Conservation (phyloP, 1,140 invertebrate genomes). For the Lasioglossum baleicum region DNA sequence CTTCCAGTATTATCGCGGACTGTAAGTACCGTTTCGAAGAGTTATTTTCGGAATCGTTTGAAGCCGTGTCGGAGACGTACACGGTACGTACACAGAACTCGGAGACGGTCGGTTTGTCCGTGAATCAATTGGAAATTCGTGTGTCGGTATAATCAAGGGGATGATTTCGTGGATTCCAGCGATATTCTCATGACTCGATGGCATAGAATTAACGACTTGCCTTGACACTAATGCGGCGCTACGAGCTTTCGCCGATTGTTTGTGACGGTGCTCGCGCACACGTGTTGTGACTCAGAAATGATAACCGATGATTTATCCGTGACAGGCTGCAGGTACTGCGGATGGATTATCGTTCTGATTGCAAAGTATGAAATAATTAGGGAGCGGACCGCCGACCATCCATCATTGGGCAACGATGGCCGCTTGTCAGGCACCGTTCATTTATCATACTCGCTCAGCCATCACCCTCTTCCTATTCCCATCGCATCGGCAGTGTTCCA, state of each 20-base stretch:
- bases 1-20: too few species aligned
- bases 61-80: background rate
- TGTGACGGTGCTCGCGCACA: slow-evolving; percentile 48
- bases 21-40: too few species aligned
- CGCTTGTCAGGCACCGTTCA: slow-evolving; percentile 77
- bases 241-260: slow-evolving; percentile 35
- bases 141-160: background rate
- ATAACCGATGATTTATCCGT: slow-evolving; percentile 79
- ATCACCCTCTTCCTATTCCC: slow-evolving; percentile 72
- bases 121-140: slow-evolving; percentile 3
- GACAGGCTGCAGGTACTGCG: slow-evolving; percentile 75
- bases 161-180: slow-evolving; percentile 6
- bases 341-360: slow-evolving; percentile 80
- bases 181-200: slow-evolving; percentile 24
- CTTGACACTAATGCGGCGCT: slow-evolving; percentile 42
- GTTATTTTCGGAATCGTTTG: background rate
- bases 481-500: slow-evolving; percentile 71
- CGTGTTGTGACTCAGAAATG: slow-evolving; percentile 69
- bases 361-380: slow-evolving; percentile 82
- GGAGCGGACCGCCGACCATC: slow-evolving; percentile 75
- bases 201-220: slow-evolving; percentile 41
- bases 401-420: slow-evolving; percentile 78
- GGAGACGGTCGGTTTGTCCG: background rate
- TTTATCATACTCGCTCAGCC: slow-evolving; percentile 80
- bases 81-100: background rate